Evolutionary conservation across 2,797 vertebrate species (phyloP).

Genomic region (Rhinella marina): DNA sequence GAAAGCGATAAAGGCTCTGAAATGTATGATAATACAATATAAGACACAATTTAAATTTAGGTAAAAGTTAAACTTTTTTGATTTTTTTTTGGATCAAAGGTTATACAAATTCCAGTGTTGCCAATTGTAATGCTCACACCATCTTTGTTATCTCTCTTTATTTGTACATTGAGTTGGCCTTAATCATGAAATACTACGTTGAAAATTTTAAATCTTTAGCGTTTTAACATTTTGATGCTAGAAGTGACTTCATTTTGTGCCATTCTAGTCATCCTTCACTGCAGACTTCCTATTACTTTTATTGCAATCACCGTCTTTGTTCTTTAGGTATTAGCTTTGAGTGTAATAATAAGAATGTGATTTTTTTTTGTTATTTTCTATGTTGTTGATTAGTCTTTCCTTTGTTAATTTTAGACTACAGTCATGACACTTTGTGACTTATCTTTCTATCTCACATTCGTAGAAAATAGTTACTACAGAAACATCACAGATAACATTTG

Average conservation of each 20-base stretch:
- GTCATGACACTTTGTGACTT: not conserved
- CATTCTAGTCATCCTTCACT: not conserved
- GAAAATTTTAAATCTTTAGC: not conserved
- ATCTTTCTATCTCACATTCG: not conserved
- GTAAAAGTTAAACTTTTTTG: not conserved
- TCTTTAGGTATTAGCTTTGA: not conserved
- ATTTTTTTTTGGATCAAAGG: not conserved
- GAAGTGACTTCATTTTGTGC: not conserved
- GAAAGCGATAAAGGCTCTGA: not conserved
- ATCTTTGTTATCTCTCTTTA: not conserved
- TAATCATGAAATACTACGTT: not conserved
- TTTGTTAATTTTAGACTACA: not conserved
- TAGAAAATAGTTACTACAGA: not conserved
- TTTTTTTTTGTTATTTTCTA: not conserved
- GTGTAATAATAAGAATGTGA: not conserved
- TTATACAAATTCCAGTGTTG: constrained; percentile 13
- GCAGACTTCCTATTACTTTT: not conserved
- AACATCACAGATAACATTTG: not conserved
- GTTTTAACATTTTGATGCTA: not conserved
- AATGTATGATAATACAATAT: not conserved
- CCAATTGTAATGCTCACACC: not conserved
- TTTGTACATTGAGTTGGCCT: constrained; percentile 28
- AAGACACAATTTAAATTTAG: not conserved
- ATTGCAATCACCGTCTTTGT: not conserved
- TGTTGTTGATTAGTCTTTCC: not conserved